Conservation (phyloP, 2,888 invertebrate species). For the Catocala fraxini region DNA sequence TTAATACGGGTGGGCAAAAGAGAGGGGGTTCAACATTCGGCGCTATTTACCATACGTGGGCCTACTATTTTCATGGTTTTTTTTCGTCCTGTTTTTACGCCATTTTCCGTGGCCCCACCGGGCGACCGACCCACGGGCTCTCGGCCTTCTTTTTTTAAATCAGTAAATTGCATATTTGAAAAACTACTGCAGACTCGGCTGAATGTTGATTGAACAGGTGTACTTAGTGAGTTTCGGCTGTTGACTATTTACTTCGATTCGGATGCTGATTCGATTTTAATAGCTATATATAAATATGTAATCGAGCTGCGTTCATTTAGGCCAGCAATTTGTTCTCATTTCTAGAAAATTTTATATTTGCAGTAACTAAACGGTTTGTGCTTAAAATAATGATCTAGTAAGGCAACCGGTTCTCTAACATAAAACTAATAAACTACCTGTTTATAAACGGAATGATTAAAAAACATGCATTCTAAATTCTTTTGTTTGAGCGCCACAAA, state of each 20-base stretch:
- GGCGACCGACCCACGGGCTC: conserved; percentile 63
- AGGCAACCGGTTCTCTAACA: conserved; percentile 4
- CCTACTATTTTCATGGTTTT: conserved; percentile 75
- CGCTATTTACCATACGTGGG: conserved; percentile 81
- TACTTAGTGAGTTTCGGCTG: conserved; percentile 43
- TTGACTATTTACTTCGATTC: conserved; percentile 37
- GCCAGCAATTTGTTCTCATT: not conserved
- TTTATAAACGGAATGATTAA: conserved; percentile 6
- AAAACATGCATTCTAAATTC: conserved; percentile 18
- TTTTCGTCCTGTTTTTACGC: conserved; percentile 75
- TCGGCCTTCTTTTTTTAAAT: conserved; percentile 78
- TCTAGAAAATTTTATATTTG: not conserved
- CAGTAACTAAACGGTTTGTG: not conserved
- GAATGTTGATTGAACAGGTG: conserved; percentile 60
- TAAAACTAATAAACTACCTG: conserved; percentile 8
- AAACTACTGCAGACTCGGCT: conserved; percentile 73
- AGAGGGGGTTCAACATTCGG: conserved; percentile 57
- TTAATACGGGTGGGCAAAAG: conserved; percentile 59
- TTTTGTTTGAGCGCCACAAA: conserved; percentile 43
- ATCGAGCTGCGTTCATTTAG: not conserved
- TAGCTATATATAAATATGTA: conserved; percentile 5
- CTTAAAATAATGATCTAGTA: not conserved
- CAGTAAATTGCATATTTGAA: conserved; percentile 87
- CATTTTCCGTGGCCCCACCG: conserved; percentile 77
- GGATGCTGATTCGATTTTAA: conserved; percentile 22